Evolutionary conservation across 2,888 invertebrate genomes (phyloP), one percentile per base, ranked within the genome.

Genomic region (Branchipolynoe longqiensis): DNA sequence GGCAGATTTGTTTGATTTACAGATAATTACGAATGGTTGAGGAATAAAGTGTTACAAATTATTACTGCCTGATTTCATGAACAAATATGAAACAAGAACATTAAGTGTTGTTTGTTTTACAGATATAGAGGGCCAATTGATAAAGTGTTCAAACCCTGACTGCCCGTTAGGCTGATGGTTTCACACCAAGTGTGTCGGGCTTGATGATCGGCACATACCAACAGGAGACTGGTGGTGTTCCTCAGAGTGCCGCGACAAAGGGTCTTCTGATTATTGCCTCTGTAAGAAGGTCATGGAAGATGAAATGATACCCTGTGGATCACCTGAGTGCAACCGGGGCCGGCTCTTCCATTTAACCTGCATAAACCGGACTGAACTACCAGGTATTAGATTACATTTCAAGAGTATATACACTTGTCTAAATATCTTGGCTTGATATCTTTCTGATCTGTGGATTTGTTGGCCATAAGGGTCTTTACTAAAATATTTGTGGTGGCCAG

Each of bases 151-250:
- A 3, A 82, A 82, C 58, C 33, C 12, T 4, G 82, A 2, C 1
- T 82, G 82, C 33, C 33, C 36, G 12, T 58, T 82, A 1, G 82
- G 82, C 3, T 1, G 18, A 28, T 82, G 82, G 56, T 82, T 82
- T n/a, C 82, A 82, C 31, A 1, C 54, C n/a, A 33, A 18, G 0
- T 82, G 82, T 58, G n/a, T 82, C 3, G 58, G 33, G 4, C 0
- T 82, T 12, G 22, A 3, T 1, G 58, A n/a, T n/a, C 25, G 33
- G n/a, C 1, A n/a, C 8, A 6, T 12, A 2, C 58, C 33, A 12
- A 12, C 1, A 1, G 36, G 18, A 1, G 82, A 82, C 33, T 82
- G 82, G 82, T 82, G 82, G 82, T 82, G 82, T 22, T 58, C 82
- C 14, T 56, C 1, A 18, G 82, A 82, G 8, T 82, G 82, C n/a